phyloP scores from a whole-genome alignment of 2,888 invertebrate genomes.

The Drymonia ruficornis region DNA sequence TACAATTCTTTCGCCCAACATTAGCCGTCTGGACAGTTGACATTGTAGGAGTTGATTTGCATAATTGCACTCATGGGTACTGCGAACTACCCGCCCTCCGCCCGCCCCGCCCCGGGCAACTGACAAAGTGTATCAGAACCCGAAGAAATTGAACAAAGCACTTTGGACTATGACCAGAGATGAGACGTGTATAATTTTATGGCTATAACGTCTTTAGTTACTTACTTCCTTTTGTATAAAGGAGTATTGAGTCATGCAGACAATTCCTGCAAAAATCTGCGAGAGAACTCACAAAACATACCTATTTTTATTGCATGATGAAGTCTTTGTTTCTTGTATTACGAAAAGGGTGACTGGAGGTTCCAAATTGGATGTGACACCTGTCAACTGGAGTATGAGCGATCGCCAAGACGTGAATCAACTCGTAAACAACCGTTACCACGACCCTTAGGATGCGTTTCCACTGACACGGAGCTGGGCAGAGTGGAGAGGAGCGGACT shows the following conservation, averaged over 20 bases:
- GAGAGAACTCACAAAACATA: too few species aligned
- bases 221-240: neutral
- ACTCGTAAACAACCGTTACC: neutral
- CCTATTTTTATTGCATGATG: neutral
- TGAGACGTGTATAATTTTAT: neutral
- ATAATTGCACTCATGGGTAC: slow-evolving; percentile 33
- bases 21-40: slow-evolving; percentile 12
- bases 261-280: neutral
- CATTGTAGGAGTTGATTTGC: slow-evolving; percentile 19
- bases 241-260: too few species aligned
- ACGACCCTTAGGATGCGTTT: too few species aligned
- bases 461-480: too few species aligned
- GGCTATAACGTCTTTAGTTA: neutral
- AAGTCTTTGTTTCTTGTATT: neutral
- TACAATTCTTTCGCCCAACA: slow-evolving; percentile 13
- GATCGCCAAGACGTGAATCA: neutral
- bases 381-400: neutral
- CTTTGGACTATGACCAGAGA: neutral
- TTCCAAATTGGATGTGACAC: slow-evolving; percentile 1
- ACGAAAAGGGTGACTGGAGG: neutral
- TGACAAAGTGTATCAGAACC: slow-evolving; percentile 1
- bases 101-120: neutral
- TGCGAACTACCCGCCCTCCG: slow-evolving; percentile 14
- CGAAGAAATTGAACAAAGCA: neutral
- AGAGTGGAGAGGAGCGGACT: too few species aligned